These are phyloP conservation scores for Fringilla coelebs DNA, from an alignment of 2,797 vertebrate genomes.

Conservation along the genomic window DNA sequence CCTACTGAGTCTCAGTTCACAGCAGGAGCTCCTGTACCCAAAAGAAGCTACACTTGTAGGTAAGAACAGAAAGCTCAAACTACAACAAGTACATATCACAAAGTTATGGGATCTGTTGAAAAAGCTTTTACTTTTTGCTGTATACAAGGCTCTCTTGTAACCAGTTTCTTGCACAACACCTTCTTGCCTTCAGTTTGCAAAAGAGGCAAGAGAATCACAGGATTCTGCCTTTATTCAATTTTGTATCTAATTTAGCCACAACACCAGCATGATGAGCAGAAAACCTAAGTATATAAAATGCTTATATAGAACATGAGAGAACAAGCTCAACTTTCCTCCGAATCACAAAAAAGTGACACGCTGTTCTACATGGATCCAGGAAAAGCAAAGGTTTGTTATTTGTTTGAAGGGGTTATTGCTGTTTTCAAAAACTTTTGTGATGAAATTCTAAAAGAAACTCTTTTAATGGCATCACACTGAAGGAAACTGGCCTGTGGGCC, in stretches of 20 bases:
- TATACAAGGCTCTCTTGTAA: neutral
- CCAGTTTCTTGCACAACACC: neutral
- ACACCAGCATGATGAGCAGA: neutral
- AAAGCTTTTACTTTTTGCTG: neutral
- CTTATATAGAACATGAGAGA: neutral
- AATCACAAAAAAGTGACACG: neutral
- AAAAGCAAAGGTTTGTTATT: neutral
- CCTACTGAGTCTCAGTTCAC: neutral
- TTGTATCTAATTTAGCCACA: neutral
- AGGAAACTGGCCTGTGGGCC: neutral
- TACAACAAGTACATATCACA: neutral
- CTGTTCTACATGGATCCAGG: neutral
- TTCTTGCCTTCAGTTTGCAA: neutral
- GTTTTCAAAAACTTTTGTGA: neutral
- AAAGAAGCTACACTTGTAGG: neutral
- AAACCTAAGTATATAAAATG: neutral
- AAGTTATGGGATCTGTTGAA: neutral
- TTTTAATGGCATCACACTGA: neutral
- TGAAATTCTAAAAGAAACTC: neutral
- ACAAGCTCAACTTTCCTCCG: neutral
- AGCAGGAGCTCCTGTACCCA: neutral
- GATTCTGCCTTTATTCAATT: neutral
- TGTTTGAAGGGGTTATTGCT: neutral
- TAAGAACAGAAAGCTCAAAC: neutral
- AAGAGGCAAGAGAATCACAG: neutral